Evolutionary conservation across 2,888 invertebrate species (phyloP), one percentile per base, ranked within the genome.

Genomic region (Polymixis flavicincta): DNA sequence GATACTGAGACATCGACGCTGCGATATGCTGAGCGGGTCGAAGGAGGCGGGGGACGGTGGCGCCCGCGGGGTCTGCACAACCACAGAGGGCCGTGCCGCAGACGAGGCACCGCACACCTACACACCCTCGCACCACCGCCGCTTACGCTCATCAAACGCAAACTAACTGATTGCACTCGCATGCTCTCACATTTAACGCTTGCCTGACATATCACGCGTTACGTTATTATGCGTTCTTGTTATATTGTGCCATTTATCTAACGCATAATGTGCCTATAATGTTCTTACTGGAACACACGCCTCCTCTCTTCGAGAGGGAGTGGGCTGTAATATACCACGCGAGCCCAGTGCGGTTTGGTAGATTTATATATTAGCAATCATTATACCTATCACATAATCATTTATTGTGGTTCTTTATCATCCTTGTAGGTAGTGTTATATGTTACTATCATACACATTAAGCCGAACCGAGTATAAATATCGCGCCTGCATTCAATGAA

Each of bases 21-120:
- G 93, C 90, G 92, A 91, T 87, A 90, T 86, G 94, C 93, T 92
- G 93, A 92, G 92, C 94, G 94, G 95, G 95, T 94, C 93, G 92
- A 93, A 91, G 95, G 96, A 96, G 96, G 95, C 94, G 96, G 96
- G 87, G 95, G 93, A 93, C 93, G 95, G 95, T 94, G 94, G 93
- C 91, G 91, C 90, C 90, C 86, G 91, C 89, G 90, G 90, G 89
- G 90, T 91, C 91, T 90, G 92, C 91, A 87, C 87, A 91, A 93
- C 86, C 94, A 93, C 93, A 91, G 93, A 93, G 92, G 92, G 94
- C 95, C 93, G 93, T 94, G 94, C 92, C 89, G 91, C 91, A 84
- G 90, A 83, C 84, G 89, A 89, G 89, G 88, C 88, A 91, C 88
- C 92, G 90, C 91, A 93, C 93, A 94, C 91, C 91, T 92, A 91